Evolutionary conservation across 2,888 invertebrate species (phyloP).

Genomic region (Phasia obesa): DNA sequence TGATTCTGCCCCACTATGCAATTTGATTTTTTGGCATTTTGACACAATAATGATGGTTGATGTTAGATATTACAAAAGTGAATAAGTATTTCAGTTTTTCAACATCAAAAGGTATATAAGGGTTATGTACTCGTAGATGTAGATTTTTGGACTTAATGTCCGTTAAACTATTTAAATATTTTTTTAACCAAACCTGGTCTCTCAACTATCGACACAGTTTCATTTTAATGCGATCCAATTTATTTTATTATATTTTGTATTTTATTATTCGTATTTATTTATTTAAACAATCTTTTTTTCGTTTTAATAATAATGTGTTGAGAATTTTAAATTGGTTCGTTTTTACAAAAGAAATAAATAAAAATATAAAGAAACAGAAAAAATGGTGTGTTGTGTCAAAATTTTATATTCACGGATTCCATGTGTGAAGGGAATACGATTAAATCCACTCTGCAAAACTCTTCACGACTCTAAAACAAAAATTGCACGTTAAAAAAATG

Average conservation of each 20-base stretch:
- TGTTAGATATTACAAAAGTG: too few relatives aligned
- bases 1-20: too few relatives aligned
- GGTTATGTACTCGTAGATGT: too few relatives aligned
- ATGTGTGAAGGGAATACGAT: constrained; percentile 60
- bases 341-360: constrained; percentile 12
- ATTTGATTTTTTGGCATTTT: too few relatives aligned
- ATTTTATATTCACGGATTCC: constrained; percentile 68
- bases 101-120: too few relatives aligned
- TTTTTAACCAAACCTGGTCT: not conserved
- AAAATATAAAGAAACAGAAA: constrained; percentile 20
- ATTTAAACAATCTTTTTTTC: constrained; percentile 50
- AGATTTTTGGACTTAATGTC: too few relatives aligned
- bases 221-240: constrained; percentile 59
- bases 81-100: too few relatives aligned
- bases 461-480: not conserved
- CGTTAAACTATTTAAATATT: not conserved
- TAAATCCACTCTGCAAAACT: constrained; percentile 1
- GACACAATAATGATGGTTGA: too few relatives aligned
- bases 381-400: constrained; percentile 63
- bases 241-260: constrained; percentile 53
- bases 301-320: constrained; percentile 62
- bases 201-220: constrained; percentile 23
- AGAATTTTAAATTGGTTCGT: constrained; percentile 59
- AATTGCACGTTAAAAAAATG: constrained; percentile 61
- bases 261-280: constrained; percentile 58